These are phyloP conservation scores for Drosophila kohkoa DNA, from an alignment of 1,140 invertebrate genomes.

Conservation along the genomic window DNA sequence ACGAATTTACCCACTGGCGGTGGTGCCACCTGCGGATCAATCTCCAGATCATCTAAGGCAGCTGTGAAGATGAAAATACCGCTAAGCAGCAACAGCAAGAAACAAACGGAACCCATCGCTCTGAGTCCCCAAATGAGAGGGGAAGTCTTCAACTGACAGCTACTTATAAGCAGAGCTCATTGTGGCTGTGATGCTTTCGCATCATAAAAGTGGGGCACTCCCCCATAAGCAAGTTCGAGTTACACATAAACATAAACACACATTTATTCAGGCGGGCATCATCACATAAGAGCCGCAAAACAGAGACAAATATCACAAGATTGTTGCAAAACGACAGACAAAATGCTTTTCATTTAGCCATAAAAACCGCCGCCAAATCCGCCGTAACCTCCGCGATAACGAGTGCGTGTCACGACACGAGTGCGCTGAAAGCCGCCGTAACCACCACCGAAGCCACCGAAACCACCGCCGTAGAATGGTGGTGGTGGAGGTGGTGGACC, in stretches of 20 bases:
- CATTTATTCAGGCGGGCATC: constrained; percentile 13
- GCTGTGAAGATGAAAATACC: constrained; percentile 5
- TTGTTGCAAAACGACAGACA: constrained; percentile 13
- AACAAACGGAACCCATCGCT: constrained; percentile 33
- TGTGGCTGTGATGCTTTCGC: constrained; percentile 24
- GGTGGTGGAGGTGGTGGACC: constrained; percentile 48
- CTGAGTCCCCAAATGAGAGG: constrained; percentile 12
- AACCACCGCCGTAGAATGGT: constrained; percentile 23
- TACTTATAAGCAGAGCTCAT: constrained; percentile 32
- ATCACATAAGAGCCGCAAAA: constrained; percentile 30
- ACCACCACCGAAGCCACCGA: constrained; percentile 50
- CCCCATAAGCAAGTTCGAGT: not conserved
- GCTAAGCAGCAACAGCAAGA: constrained; percentile 33
- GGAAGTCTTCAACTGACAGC: constrained; percentile 11
- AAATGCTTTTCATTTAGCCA: constrained; percentile 50
- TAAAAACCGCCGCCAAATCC: constrained; percentile 68
- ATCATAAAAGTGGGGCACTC: constrained; percentile 35
- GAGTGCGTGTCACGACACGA: constrained; percentile 69
- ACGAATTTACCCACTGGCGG: constrained; percentile 27
- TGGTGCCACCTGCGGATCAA: constrained; percentile 60
- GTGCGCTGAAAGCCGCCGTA: constrained; percentile 64
- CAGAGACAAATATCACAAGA: constrained; percentile 66
- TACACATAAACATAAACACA: constrained; percentile 5
- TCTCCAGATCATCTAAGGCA: constrained; percentile 52
- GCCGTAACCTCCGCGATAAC: constrained; percentile 64